Percentiles rank a stretch among this genome's conserved stretches.
These are phyloP conservation scores for Lepilemur ruficaudatus DNA, from an alignment of 2,797 vertebrate species.

Conservation along the genomic window DNA sequence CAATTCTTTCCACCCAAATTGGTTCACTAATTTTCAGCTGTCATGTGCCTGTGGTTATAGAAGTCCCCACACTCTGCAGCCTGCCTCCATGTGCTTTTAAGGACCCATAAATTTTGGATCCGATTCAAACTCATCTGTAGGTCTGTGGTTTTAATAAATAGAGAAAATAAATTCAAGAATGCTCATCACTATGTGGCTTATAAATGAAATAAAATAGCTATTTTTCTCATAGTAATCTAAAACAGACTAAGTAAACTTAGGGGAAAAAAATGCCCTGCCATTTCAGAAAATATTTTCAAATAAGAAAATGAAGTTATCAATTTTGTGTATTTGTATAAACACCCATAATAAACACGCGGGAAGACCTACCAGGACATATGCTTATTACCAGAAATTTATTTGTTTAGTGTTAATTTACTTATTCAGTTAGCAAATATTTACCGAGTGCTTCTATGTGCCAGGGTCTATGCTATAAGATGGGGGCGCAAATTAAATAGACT, in stretches of 20 bases:
- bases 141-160: slow-evolving; percentile 56
- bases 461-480: not conserved
- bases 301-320: not conserved
- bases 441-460: not conserved
- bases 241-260: slow-evolving; percentile 20
- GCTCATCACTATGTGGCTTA: slow-evolving; percentile 15
- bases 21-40: not conserved
- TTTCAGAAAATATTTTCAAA: not conserved
- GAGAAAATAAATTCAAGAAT: slow-evolving; percentile 65
- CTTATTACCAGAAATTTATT: not conserved
- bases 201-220: slow-evolving; percentile 39
- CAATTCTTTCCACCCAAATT: not conserved
- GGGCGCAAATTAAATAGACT: not conserved
- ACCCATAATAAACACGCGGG: not conserved
- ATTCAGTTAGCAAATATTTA: not conserved
- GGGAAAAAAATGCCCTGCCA: not conserved
- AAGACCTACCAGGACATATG: not conserved
- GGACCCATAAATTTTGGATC: not conserved
- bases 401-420: not conserved
- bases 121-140: slow-evolving; percentile 38
- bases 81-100: not conserved
- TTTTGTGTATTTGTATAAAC: not conserved
- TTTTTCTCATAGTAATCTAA: slow-evolving; percentile 53
- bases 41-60: not conserved
- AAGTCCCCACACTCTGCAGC: not conserved